These are phyloP conservation scores for Ceyx erithaca DNA, from an alignment of 2,797 vertebrate genomes.

Conservation along the genomic window DNA sequence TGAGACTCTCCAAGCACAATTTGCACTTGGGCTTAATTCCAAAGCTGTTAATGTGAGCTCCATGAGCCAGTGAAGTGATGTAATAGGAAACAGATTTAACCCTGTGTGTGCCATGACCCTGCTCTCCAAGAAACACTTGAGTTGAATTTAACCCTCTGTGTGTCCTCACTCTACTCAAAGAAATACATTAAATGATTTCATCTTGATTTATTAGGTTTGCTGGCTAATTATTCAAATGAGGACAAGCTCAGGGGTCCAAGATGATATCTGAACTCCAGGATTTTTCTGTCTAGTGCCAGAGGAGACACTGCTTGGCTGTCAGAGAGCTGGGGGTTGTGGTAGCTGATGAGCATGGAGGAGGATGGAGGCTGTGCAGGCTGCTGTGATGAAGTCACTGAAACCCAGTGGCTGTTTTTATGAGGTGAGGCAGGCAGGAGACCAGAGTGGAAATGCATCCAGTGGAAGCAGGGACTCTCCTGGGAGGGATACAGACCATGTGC, in stretches of 20 bases:
- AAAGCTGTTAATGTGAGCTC: slow-evolving; percentile 55
- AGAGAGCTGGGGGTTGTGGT: neutral
- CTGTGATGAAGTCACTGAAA: neutral
- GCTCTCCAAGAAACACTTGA: neutral
- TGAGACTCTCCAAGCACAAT: slow-evolving; percentile 61
- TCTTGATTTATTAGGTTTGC: neutral
- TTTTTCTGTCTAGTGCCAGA: neutral
- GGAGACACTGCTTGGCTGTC: neutral
- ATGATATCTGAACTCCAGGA: neutral
- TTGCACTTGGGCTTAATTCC: slow-evolving; percentile 62
- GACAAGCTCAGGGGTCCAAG: neutral
- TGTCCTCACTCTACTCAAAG: no score
- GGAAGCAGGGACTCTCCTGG: neutral
- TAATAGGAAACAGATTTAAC: slow-evolving; percentile 60
- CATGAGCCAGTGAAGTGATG: slow-evolving; percentile 60
- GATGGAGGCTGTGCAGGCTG: neutral
- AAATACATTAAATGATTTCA: neutral
- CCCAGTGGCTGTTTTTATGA: neutral
- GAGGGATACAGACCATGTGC: neutral
- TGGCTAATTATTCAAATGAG: neutral
- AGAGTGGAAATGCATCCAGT: neutral
- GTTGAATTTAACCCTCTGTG: neutral
- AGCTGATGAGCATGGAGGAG: neutral
- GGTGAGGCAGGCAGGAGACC: neutral
- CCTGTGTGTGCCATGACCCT: neutral